Conservation (phyloP, 1,140 invertebrate species). For the Brachionus calyciflorus region DNA sequence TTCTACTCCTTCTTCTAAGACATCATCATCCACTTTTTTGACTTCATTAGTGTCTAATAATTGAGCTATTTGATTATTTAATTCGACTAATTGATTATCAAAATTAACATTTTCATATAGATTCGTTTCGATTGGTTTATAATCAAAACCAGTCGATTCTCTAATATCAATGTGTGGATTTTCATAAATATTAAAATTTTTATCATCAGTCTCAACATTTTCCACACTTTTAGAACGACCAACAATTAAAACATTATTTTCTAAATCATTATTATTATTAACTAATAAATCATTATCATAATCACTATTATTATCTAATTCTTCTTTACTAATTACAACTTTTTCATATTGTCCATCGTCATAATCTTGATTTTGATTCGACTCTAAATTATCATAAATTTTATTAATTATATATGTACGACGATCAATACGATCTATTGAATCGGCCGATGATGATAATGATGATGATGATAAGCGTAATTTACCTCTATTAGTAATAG, state of each 20-base stretch:
- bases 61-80: slow-evolving; percentile 41
- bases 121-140: background rate
- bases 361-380: background rate
- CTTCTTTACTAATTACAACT: background rate
- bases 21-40: no score
- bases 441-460: slow-evolving; percentile 27
- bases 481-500: no score
- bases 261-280: background rate
- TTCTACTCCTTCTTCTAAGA: background rate
- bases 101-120: slow-evolving; percentile 2
- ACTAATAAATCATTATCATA: slow-evolving; percentile 36
- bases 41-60: no score
- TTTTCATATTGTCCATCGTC: slow-evolving; percentile 28
- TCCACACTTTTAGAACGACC: no score
- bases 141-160: slow-evolving; percentile 43
- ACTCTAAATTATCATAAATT: slow-evolving; percentile 26
- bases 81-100: slow-evolving; percentile 34
- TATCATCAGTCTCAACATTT: background rate
- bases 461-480: slow-evolving; percentile 27
- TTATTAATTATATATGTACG: slow-evolving; percentile 36
- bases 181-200: background rate
- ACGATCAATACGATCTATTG: background rate
- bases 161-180: slow-evolving; percentile 4
- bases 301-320: no score
- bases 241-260: background rate